phyloP scores from a whole-genome alignment of 2,113 vertebrate genomes.

The Callaeas wilsoni region DNA sequence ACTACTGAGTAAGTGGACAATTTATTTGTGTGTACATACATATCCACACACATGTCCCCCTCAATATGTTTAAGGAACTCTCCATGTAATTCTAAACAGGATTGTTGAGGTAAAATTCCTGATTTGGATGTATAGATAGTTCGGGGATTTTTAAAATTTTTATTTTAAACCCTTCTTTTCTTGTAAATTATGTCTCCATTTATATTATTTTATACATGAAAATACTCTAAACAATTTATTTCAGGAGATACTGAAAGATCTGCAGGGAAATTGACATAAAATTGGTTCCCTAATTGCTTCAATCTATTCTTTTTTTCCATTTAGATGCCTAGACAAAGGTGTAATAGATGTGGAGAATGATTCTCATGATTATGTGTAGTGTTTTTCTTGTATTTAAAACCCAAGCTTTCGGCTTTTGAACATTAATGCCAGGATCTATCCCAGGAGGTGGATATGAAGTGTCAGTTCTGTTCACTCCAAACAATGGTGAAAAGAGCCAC shows the following conservation, averaged over 20 bases:
- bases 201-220: background rate
- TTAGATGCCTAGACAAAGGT: background rate
- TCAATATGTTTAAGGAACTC: background rate
- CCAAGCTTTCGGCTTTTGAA: background rate
- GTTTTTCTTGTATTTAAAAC: background rate
- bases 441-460: background rate
- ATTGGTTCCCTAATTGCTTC: background rate
- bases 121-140: too few species aligned
- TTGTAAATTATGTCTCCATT: background rate
- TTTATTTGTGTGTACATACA: background rate
- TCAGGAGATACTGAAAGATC: background rate
- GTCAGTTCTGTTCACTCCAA: background rate
- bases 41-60: rapidly evolving
- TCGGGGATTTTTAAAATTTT: background rate
- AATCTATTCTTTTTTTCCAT: background rate
- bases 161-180: background rate
- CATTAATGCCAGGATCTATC: background rate
- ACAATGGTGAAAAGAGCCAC: background rate
- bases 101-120: background rate
- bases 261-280: background rate
- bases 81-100: background rate
- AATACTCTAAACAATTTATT: background rate
- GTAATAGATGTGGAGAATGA: background rate
- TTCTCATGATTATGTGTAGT: background rate
- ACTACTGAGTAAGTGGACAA: background rate